phyloP scores from a whole-genome alignment of 2,113 vertebrate genomes.

The Phocoena sinus region DNA sequence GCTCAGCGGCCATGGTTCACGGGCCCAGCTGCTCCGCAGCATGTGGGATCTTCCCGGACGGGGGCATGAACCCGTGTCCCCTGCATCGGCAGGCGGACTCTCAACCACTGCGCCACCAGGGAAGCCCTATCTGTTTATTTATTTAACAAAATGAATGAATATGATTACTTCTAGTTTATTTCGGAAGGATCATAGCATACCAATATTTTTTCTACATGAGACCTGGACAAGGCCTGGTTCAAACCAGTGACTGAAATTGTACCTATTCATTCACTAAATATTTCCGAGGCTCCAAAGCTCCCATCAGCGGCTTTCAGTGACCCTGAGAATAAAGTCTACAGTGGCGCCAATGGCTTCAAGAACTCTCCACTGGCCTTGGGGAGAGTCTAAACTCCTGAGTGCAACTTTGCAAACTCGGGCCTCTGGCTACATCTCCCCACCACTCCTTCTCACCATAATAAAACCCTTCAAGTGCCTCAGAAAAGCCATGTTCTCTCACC shows the following conservation, averaged over 20 bases:
- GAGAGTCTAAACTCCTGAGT: not conserved
- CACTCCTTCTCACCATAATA: not conserved
- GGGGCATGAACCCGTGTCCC: too few relatives aligned
- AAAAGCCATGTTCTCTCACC: not conserved
- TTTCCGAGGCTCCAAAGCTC: not conserved
- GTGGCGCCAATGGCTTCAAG: fast-evolving
- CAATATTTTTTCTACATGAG: not conserved
- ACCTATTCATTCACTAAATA: not conserved
- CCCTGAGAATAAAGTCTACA: not conserved
- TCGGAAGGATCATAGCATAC: not conserved
- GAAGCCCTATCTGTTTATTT: not conserved
- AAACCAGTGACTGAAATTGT: not conserved
- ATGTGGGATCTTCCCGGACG: too few relatives aligned
- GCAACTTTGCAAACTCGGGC: fast-evolving
- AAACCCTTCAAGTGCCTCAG: not conserved
- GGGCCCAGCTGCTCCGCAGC: too few relatives aligned
- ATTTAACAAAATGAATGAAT: not conserved
- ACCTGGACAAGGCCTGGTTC: not conserved
- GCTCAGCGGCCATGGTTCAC: too few relatives aligned
- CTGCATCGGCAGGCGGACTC: too few relatives aligned
- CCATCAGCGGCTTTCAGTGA: not conserved
- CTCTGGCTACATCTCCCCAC: not conserved
- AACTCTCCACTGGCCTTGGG: not conserved
- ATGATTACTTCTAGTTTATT: not conserved
- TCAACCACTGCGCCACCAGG: too few relatives aligned